A percentile compares a stretch with the other conserved stretches of the same genome.
phyloP scores from a whole-genome alignment of 2,113 vertebrate genomes.

The Tenrec ecaudatus region DNA sequence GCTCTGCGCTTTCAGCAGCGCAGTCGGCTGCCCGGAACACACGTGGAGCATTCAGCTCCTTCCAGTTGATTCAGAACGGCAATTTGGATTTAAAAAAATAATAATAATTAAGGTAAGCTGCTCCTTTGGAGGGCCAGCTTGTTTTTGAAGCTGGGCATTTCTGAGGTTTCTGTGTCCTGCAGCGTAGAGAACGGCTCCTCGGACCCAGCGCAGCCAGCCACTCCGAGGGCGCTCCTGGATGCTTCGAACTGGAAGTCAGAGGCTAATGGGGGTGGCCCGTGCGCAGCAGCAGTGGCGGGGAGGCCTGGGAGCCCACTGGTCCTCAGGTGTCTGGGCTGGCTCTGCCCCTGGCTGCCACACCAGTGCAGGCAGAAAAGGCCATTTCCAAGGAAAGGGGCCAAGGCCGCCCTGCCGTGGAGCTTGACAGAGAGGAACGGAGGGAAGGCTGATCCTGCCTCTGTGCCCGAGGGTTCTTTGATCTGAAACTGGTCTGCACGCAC shows the following conservation, averaged over 20 bases:
- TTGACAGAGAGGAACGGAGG: background rate
- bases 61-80: conserved; percentile 47
- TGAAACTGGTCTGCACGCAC: too few relatives aligned
- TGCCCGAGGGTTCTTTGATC: background rate
- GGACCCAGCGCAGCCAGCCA: background rate
- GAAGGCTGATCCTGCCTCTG: too few relatives aligned
- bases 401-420: background rate
- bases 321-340: background rate
- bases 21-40: conserved; percentile 44
- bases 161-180: background rate
- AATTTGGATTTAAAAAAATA: conserved; percentile 46
- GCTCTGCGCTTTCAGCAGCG: conserved; percentile 53
- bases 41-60: conserved; percentile 23
- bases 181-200: background rate
- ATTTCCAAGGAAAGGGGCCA: background rate
- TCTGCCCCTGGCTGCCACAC: background rate
- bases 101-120: conserved; percentile 48
- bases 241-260: background rate
- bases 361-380: too few relatives aligned
- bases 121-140: background rate
- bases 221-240: too few relatives aligned
- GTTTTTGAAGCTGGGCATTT: background rate
- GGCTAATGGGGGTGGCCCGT: accelerated
- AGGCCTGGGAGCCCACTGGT: too few relatives aligned
- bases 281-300: background rate